Evolutionary conservation across 2,113 vertebrate species (phyloP).

Genomic region (Heterotis niloticus): DNA sequence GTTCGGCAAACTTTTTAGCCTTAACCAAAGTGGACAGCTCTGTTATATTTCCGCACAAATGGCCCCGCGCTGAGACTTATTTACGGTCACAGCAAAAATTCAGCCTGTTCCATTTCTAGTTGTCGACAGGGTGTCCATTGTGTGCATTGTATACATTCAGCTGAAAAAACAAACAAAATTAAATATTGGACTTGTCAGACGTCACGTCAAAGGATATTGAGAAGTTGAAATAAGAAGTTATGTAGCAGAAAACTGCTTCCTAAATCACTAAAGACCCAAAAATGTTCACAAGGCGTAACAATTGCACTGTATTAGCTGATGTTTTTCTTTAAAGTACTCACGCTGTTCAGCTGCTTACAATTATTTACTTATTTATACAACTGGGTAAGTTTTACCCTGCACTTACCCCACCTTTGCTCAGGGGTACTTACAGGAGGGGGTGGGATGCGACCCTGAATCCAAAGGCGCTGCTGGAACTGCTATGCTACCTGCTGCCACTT

Average conservation of each 20-base stretch:
- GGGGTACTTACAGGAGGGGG: too few relatives aligned
- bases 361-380: too few relatives aligned
- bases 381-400: too few relatives aligned
- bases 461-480: too few relatives aligned
- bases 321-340: too few relatives aligned
- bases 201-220: too few relatives aligned
- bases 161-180: not conserved
- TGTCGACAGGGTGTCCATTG: conserved; percentile 20
- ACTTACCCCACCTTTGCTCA: too few relatives aligned
- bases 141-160: not conserved
- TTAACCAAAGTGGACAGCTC: conserved; percentile 43
- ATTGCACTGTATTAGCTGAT: too few relatives aligned
- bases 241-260: not conserved
- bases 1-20: conserved; percentile 57
- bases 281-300: not conserved
- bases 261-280: not conserved
- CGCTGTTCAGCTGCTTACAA: too few relatives aligned
- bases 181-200: not conserved
- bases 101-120: conserved; percentile 39
- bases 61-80: conserved; percentile 47
- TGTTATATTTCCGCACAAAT: conserved; percentile 48
- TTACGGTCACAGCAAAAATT: conserved; percentile 35
- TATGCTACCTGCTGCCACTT: too few relatives aligned
- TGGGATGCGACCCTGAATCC: too few relatives aligned
- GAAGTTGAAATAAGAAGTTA: too few relatives aligned